phyloP scores from a whole-genome alignment of 2,113 vertebrate genomes.

The Circaetus gallicus region DNA sequence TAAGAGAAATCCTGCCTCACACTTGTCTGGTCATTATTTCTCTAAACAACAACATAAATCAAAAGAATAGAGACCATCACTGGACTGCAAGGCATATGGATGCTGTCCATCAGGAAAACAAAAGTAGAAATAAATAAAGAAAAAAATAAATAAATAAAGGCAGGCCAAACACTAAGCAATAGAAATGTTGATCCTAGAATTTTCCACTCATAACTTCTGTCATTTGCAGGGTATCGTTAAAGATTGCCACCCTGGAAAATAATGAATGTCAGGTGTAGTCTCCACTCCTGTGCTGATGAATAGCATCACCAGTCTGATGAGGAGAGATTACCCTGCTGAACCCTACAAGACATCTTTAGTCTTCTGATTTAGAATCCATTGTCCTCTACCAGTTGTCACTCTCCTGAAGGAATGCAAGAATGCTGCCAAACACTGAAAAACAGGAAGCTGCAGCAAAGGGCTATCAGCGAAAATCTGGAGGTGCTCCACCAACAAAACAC shows the following conservation, averaged over 20 bases:
- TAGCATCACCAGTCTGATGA: slow-evolving; percentile 38
- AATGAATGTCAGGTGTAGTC: not conserved
- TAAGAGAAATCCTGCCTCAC: not conserved
- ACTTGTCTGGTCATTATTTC: not conserved
- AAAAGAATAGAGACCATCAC: not conserved
- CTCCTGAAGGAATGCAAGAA: slow-evolving; percentile 6
- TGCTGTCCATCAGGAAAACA: not conserved
- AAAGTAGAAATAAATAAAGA: not conserved
- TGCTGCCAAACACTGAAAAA: not conserved
- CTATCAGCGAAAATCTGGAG: not conserved
- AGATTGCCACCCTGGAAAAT: slow-evolving; percentile 24
- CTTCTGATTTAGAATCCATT: slow-evolving; percentile 41
- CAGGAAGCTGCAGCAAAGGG: not conserved
- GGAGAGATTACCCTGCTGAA: slow-evolving; percentile 50
- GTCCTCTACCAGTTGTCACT: not conserved
- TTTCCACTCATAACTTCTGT: slow-evolving; percentile 27
- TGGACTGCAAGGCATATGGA: not conserved
- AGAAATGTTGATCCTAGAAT: not conserved
- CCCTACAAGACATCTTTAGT: slow-evolving; percentile 49
- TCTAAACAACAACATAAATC: not conserved
- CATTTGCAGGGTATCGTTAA: not conserved
- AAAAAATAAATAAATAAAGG: not conserved
- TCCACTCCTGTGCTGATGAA: not conserved
- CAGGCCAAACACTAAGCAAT: not conserved
- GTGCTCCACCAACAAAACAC: not conserved